These are phyloP conservation scores for Pterophyllum scalare DNA, from an alignment of 2,113 vertebrate genomes.

Conservation along the genomic window DNA sequence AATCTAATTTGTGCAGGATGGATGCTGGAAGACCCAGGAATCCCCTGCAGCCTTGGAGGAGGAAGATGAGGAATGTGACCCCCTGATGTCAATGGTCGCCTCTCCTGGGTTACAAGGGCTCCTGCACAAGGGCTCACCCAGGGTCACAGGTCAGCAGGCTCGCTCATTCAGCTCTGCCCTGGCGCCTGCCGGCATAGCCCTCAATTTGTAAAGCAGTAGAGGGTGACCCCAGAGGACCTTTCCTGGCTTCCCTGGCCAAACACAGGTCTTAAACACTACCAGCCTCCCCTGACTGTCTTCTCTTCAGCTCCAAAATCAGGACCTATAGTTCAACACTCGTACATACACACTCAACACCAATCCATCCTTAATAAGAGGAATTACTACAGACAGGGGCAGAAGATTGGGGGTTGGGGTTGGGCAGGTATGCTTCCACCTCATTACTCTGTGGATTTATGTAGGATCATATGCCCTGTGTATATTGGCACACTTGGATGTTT, in stretches of 20 bases:
- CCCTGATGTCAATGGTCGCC: constrained; percentile 78
- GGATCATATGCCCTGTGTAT: constrained; percentile 72
- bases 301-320: constrained; percentile 47
- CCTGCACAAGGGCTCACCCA: constrained; percentile 67
- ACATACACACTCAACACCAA: constrained; percentile 60
- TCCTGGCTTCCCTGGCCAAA: constrained; percentile 84
- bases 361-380: constrained; percentile 77
- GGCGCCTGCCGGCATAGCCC: constrained; percentile 85
- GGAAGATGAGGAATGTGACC: constrained; percentile 81
- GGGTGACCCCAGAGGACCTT: constrained; percentile 81
- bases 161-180: constrained; percentile 82
- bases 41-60: constrained; percentile 79
- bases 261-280: constrained; percentile 83
- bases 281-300: constrained; percentile 71
- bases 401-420: constrained; percentile 2
- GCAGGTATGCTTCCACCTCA: constrained; percentile 76
- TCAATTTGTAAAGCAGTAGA: constrained; percentile 85
- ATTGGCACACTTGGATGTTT: constrained; percentile 69
- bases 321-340: constrained; percentile 56
- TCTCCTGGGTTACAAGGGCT: constrained; percentile 77
- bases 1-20: constrained; percentile 82
- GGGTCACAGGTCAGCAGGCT: constrained; percentile 84
- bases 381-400: constrained; percentile 67
- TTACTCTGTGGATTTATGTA: constrained; percentile 81
- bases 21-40: constrained; percentile 74